These are phyloP conservation scores for Helobdella robusta DNA, from an alignment of 2,888 invertebrate species.

Conservation along the genomic window DNA sequence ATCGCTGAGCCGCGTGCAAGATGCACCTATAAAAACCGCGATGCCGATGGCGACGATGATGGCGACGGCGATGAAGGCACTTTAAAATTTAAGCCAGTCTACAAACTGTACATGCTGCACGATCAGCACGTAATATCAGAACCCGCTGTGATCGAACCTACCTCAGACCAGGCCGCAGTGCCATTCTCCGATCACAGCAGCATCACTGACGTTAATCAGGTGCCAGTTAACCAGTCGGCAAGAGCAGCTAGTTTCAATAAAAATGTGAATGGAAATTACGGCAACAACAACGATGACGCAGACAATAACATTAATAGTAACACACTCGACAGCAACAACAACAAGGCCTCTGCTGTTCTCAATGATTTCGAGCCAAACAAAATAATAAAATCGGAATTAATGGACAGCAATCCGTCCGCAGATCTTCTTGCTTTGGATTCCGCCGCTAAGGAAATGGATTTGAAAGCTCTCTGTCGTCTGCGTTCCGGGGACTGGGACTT, in stretches of 20 bases:
- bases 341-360: background rate
- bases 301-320: background rate
- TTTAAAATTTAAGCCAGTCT: background rate
- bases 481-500: slow-evolving; percentile 21
- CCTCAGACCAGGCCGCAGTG: no score
- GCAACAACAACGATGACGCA: background rate
- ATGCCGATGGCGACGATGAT: background rate
- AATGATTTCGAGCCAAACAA: slow-evolving; percentile 1
- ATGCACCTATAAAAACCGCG: background rate
- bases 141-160: no score
- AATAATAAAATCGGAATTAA: background rate
- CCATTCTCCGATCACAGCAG: no score
- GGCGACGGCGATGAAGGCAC: background rate
- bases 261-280: background rate
- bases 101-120: no score
- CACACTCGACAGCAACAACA: background rate
- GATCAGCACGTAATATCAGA: no score
- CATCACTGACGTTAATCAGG: no score
- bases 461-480: slow-evolving; percentile 17
- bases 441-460: slow-evolving; percentile 17
- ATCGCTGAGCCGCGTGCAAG: background rate
- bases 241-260: background rate
- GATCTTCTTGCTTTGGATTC: background rate
- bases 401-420: background rate
- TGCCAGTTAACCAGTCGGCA: no score